Conservation (phyloP, 2,888 invertebrate genomes). For the Dromius quadrimaculatus region DNA sequence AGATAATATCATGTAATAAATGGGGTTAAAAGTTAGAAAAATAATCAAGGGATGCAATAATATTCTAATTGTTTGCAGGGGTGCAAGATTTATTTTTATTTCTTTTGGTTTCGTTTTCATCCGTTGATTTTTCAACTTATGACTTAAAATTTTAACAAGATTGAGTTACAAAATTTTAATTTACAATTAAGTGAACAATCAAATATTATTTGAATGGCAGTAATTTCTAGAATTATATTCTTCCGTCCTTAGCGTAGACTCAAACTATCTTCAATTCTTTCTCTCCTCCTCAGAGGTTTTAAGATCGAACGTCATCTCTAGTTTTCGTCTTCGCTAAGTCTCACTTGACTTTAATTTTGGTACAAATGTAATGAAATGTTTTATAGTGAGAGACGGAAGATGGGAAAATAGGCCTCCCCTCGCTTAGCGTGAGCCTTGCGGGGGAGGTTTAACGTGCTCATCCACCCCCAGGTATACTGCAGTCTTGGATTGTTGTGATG, state of each 20-base stretch:
- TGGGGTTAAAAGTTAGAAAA: no score
- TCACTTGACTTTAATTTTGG: not conserved
- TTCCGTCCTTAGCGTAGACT: conserved; percentile 48
- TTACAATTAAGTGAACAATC: no score
- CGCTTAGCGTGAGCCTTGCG: conserved; percentile 18
- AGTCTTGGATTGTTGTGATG: conserved; percentile 58
- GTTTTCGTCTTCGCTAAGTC: conserved; percentile 53
- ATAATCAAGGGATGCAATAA: no score
- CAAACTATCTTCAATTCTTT: conserved; percentile 55
- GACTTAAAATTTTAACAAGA: no score
- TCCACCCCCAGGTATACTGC: conserved; percentile 60
- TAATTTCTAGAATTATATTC: no score
- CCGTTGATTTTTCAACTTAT: no score
- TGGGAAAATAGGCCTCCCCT: not conserved
- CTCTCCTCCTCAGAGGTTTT: conserved; percentile 58
- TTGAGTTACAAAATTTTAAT: no score
- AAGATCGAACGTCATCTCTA: conserved; percentile 57
- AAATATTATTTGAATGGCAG: no score
- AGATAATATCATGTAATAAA: no score
- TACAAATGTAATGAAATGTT: not conserved
- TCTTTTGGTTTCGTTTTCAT: no score
- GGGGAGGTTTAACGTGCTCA: conserved; percentile 60
- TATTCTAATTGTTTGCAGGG: no score
- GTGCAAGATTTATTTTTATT: no score
- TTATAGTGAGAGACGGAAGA: conserved; percentile 47